Evolutionary conservation across 2,797 vertebrate species (phyloP).

Genomic region (Knipowitschia caucasica): DNA sequence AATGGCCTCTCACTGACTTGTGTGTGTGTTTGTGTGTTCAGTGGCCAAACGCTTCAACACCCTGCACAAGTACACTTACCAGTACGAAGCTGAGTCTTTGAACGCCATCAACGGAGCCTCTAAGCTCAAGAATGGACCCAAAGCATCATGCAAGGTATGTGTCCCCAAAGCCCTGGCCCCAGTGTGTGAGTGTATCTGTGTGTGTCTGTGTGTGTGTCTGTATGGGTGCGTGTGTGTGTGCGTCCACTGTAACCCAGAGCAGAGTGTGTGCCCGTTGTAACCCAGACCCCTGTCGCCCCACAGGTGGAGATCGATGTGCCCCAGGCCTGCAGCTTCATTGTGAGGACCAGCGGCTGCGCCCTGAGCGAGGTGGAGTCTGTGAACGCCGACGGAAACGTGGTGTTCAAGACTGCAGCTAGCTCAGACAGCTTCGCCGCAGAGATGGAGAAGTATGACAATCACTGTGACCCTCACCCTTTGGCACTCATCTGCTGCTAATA

Average conservation of each 20-base stretch:
- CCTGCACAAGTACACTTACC: conserved; percentile 87
- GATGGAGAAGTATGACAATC: conserved; percentile 85
- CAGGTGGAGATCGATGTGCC: conserved; percentile 94
- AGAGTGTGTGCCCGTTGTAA: too few relatives aligned
- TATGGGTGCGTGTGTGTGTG: too few relatives aligned
- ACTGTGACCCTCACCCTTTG: too few relatives aligned
- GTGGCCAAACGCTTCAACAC: conserved; percentile 86
- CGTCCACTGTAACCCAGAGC: too few relatives aligned
- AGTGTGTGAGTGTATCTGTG: too few relatives aligned
- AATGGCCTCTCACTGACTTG: neutral
- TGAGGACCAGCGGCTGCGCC: conserved; percentile 81
- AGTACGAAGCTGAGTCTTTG: conserved; percentile 86
- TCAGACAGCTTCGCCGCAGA: conserved; percentile 84
- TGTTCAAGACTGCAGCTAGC: conserved; percentile 75
- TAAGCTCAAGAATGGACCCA: conserved; percentile 80
- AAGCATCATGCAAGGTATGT: conserved; percentile 83
- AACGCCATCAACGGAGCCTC: conserved; percentile 81
- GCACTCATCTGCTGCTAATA: too few relatives aligned
- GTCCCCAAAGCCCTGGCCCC: too few relatives aligned
- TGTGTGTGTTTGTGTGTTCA: conserved; percentile 57
- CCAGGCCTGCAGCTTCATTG: conserved; percentile 80
- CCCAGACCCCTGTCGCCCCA: too few relatives aligned
- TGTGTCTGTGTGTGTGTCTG: too few relatives aligned
- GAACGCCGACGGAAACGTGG: conserved; percentile 70
- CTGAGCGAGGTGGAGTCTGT: conserved; percentile 80